Conservation (phyloP, 2,888 invertebrate species). For the Lordiphosa fenestrarum region DNA sequence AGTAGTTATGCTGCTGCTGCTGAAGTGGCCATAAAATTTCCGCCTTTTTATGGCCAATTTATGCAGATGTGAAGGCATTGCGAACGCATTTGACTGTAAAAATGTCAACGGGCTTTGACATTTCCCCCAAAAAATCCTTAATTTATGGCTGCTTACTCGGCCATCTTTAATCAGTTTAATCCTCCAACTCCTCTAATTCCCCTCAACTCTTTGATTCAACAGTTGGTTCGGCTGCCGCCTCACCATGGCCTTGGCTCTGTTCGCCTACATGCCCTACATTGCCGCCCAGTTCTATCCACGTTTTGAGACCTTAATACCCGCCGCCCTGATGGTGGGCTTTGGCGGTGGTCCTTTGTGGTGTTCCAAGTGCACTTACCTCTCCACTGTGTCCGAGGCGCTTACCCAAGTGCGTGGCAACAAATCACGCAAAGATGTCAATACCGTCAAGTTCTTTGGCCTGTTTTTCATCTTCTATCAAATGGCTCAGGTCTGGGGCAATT, state of each 20-base stretch:
- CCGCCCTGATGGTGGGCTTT: slow-evolving; percentile 81
- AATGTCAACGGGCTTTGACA: slow-evolving; percentile 69
- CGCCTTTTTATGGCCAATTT: slow-evolving; percentile 64
- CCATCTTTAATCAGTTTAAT: slow-evolving; percentile 60
- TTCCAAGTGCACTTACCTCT: slow-evolving; percentile 96
- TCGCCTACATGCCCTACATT: slow-evolving; percentile 95
- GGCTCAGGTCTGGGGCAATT: slow-evolving; percentile 97
- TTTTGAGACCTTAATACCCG: slow-evolving; percentile 91
- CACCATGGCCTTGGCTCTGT: slow-evolving; percentile 91
- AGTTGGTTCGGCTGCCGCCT: slow-evolving; percentile 95
- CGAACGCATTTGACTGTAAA: slow-evolving; percentile 49
- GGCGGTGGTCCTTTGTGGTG: slow-evolving; percentile 97
- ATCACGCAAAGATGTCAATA: slow-evolving; percentile 87
- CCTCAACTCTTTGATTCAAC: slow-evolving; percentile 28
- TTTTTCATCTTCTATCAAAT: slow-evolving; percentile 98
- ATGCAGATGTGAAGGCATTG: slow-evolving; percentile 63
- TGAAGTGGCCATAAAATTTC: too few relatives aligned
- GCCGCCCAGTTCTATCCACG: slow-evolving; percentile 93
- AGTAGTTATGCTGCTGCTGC: too few relatives aligned
- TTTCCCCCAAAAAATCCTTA: slow-evolving; percentile 71
- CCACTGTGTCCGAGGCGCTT: slow-evolving; percentile 90
- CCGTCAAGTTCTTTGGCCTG: slow-evolving; percentile 95
- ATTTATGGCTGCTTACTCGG: slow-evolving; percentile 61
- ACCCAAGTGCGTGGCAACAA: slow-evolving; percentile 83
- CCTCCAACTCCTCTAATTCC: background rate